Evolutionary conservation across 2,888 invertebrate genomes (phyloP), one percentile per base, ranked within the genome.

Genomic region (Andricus curvator): DNA sequence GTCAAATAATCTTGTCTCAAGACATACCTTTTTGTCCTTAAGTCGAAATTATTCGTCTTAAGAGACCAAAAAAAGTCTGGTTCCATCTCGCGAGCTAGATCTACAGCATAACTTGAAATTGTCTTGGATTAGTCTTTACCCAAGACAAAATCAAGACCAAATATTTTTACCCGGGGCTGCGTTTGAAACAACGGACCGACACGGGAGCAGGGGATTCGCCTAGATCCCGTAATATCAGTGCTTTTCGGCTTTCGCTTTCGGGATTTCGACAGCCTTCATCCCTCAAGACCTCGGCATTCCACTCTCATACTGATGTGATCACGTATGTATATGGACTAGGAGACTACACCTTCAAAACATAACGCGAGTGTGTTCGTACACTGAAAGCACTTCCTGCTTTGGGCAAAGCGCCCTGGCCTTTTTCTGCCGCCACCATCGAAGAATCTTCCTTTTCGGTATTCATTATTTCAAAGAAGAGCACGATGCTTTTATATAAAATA

Each of bases 401-500:
- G 78, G 82, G 83, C 80, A 77, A 80, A 81, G 80, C 80, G 68
- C 67, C 68, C 70, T 70, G 81, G 76, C 80, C 81, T 84, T 80
- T 20, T 84, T 83, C 81, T 80, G 80, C 80, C 80, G 80, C 81
- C 80, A 81, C 86, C 81, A 83, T 83, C 83, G 84, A 85, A 81
- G 81, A 81, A 82, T 83, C 77, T 85, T 84, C 85, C 85, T 88
- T 86, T 85, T 83, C 85, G 85, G 82, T 85, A 84, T 88, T 90
- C 89, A 88, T 90, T 90, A 90, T 90, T 90, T 88, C 86, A 88
- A 86, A 85, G 83, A 84, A 83, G 85, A 82, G 83, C 80, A 65
- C 65, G 66, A 68, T 80, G 83, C 85, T 88, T 88, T 87, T 85
- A 84, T 85, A 85, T 82, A 81, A 84, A 88, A 85, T 86, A 81